A percentile compares a stretch with the other conserved stretches of the same genome.
Evolutionary conservation across 2,113 vertebrate species (phyloP).

Genomic region (Himantopus leucocephalus): DNA sequence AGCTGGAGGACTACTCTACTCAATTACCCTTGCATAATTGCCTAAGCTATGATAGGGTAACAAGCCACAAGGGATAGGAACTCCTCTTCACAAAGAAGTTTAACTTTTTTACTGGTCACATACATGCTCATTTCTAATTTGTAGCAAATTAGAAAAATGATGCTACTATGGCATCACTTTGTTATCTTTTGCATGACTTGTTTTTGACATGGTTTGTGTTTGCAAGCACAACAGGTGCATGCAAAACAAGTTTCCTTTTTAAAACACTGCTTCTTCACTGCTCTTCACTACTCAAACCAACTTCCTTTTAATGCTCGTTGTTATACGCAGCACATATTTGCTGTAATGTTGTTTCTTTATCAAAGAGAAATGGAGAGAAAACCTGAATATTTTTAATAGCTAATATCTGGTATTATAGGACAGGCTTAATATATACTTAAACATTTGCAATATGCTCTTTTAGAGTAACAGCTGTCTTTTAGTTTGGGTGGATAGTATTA

Average conservation of each 20-base stretch:
- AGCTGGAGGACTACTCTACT: neutral
- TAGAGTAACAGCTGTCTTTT: neutral
- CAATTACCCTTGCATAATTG: neutral
- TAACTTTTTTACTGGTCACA: neutral
- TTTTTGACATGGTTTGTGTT: neutral
- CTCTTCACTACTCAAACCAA: neutral
- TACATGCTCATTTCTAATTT: neutral
- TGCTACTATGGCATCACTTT: neutral
- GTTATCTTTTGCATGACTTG: neutral
- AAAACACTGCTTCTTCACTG: neutral
- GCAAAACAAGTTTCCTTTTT: neutral
- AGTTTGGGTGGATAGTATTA: neutral
- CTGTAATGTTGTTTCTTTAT: neutral
- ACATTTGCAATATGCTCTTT: neutral
- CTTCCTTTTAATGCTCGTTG: neutral
- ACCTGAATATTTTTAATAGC: neutral
- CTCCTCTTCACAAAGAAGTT: neutral
- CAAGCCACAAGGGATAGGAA: neutral
- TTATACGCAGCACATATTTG: neutral
- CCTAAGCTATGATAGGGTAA: neutral
- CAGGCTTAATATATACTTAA: neutral
- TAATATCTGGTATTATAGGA: neutral
- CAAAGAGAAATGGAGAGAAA: neutral
- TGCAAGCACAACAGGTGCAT: neutral
- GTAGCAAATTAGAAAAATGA: neutral